Conservation (phyloP, 1,140 invertebrate genomes). For the Euura lappo region DNA sequence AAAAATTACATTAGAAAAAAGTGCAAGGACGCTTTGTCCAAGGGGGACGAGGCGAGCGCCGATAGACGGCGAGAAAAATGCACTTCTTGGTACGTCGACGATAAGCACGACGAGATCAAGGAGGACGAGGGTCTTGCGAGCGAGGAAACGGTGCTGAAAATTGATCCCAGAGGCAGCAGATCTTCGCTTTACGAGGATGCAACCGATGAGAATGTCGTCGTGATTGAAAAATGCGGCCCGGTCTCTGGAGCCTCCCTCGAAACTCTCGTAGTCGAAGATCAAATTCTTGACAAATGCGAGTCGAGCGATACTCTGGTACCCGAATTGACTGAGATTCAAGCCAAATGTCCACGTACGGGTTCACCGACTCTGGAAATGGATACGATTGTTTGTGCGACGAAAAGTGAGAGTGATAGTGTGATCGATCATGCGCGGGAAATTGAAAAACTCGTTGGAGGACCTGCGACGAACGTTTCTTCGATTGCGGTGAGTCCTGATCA, state of each 20-base stretch:
- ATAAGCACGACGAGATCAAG: slow-evolving; percentile 27
- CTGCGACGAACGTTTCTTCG: no score
- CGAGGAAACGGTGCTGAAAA: background rate
- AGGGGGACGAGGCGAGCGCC: slow-evolving; percentile 40
- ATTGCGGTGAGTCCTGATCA: no score
- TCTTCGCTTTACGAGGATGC: slow-evolving; percentile 46
- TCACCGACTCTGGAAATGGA: background rate
- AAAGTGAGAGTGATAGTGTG: no score
- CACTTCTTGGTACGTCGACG: slow-evolving; percentile 55
- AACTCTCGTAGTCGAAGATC: background rate
- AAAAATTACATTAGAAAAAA: slow-evolving; percentile 57
- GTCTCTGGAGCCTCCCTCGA: background rate
- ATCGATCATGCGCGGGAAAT: no score
- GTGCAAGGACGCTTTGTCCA: slow-evolving; percentile 56
- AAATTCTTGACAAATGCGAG: slow-evolving; percentile 46
- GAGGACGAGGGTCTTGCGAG: slow-evolving; percentile 1
- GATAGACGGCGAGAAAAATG: slow-evolving; percentile 42
- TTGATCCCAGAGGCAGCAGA: slow-evolving; percentile 27
- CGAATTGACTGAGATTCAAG: slow-evolving; percentile 23
- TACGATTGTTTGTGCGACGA: background rate
- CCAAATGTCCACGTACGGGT: no score
- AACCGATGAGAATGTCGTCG: slow-evolving; percentile 10
- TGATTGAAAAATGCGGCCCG: background rate
- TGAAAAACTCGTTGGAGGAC: no score
- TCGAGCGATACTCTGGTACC: slow-evolving; percentile 52